These are phyloP conservation scores for Pachyuromys duprasi DNA, from an alignment of 2,797 vertebrate species.

Conservation along the genomic window DNA sequence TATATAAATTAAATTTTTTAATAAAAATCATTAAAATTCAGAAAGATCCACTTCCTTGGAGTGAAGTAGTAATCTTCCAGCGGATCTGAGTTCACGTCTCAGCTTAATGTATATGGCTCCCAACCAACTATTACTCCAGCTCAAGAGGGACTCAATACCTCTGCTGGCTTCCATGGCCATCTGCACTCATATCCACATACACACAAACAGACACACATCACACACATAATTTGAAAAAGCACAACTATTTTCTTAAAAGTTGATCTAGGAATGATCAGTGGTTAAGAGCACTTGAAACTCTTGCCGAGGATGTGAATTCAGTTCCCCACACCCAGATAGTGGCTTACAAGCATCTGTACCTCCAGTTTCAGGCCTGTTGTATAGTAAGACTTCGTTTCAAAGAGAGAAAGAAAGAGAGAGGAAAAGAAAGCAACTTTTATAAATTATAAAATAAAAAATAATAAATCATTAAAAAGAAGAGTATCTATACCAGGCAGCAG, in stretches of 20 bases:
- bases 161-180: too few species aligned
- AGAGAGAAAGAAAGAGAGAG: background rate
- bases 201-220: background rate
- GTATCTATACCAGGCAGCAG: background rate
- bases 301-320: background rate
- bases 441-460: background rate
- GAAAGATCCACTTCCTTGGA: background rate
- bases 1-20: constrained; percentile 31
- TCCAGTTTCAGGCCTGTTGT: background rate
- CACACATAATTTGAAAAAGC: background rate
- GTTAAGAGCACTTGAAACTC: background rate
- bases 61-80: background rate
- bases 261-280: background rate
- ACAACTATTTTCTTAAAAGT: background rate
- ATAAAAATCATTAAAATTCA: constrained; percentile 24
- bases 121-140: background rate
- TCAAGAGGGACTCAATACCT: background rate
- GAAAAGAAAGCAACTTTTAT: background rate
- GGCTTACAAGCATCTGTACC: background rate
- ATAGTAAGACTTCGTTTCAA: background rate
- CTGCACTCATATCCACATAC: background rate
- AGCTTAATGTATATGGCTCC: too few species aligned
- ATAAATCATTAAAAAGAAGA: background rate
- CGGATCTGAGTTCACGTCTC: background rate
- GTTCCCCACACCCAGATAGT: background rate